These are phyloP conservation scores for Propithecus coquereli DNA, from an alignment of 2,113 vertebrate species.

Conservation along the genomic window DNA sequence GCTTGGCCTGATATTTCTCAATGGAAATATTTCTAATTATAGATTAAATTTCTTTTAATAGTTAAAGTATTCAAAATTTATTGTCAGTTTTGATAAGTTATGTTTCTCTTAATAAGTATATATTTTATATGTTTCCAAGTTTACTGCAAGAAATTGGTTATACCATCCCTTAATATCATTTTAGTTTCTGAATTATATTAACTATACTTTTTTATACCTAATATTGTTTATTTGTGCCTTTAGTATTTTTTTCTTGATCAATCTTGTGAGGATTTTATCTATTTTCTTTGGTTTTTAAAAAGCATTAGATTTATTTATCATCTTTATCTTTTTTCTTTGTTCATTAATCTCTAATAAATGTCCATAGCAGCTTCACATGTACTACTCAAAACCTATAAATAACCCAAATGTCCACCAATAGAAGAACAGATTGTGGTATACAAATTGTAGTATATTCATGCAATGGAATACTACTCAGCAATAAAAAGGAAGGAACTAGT, in stretches of 20 bases:
- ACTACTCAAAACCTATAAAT: background rate
- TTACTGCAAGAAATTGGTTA: background rate
- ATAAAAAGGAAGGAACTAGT: background rate
- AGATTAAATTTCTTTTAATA: background rate
- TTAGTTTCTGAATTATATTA: background rate
- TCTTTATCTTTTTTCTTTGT: background rate
- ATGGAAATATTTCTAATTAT: background rate
- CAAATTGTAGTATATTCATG: accelerated
- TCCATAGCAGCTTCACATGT: background rate
- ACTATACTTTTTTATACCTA: background rate
- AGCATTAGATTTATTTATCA: background rate
- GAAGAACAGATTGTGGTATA: background rate
- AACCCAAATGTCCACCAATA: background rate
- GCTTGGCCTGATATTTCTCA: background rate
- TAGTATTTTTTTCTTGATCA: background rate
- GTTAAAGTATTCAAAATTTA: background rate
- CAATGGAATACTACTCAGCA: background rate
- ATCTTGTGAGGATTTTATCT: background rate
- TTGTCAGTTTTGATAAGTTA: background rate
- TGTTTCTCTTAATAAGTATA: background rate
- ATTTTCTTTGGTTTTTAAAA: background rate
- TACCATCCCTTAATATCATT: background rate
- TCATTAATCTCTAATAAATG: background rate
- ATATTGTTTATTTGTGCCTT: background rate
- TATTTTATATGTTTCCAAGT: background rate